Evolutionary conservation across 1,140 invertebrate genomes (phyloP).

Genomic region (Macrobrachium rosenbergii): DNA sequence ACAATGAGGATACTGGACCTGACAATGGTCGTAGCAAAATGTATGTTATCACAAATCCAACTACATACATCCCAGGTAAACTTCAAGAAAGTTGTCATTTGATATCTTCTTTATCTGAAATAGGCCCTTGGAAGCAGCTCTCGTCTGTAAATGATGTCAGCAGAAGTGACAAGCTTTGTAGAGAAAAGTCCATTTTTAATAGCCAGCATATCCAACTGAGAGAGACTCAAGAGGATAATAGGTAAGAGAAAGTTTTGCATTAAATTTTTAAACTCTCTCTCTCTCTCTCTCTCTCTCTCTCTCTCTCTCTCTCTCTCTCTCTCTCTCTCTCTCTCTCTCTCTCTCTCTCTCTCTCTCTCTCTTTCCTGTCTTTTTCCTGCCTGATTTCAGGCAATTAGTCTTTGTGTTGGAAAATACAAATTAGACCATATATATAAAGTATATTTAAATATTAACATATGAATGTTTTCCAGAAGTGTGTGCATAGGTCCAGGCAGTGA

Average conservation of each 20-base stretch:
- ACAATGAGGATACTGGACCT: constrained; percentile 17
- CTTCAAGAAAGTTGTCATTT: constrained; percentile 8
- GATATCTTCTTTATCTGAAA: constrained; percentile 24
- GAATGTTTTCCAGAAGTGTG: constrained; percentile 5
- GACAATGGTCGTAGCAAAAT: constrained; percentile 14
- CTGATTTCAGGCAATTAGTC: too few relatives aligned
- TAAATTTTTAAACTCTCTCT: not conserved
- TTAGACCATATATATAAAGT: not conserved
- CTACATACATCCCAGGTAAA: constrained; percentile 50
- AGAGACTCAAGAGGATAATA: not conserved
- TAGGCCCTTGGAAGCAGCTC: constrained; percentile 40
- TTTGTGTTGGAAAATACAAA: not conserved
- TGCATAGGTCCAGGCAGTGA: not conserved
- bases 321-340: too few relatives aligned
- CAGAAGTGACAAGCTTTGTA: constrained; percentile 41
- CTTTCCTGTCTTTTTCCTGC: too few relatives aligned
- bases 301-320: too few relatives aligned
- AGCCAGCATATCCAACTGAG: not conserved
- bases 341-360: too few relatives aligned
- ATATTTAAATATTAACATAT: not conserved
- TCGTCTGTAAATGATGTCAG: not conserved
- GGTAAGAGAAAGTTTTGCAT: not conserved
- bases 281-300: too few relatives aligned
- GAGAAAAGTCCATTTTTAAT: constrained; percentile 30
- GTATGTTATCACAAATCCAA: constrained; percentile 55